phyloP scores from a whole-genome alignment of 2,797 vertebrate species.

The Mus minutoides region DNA sequence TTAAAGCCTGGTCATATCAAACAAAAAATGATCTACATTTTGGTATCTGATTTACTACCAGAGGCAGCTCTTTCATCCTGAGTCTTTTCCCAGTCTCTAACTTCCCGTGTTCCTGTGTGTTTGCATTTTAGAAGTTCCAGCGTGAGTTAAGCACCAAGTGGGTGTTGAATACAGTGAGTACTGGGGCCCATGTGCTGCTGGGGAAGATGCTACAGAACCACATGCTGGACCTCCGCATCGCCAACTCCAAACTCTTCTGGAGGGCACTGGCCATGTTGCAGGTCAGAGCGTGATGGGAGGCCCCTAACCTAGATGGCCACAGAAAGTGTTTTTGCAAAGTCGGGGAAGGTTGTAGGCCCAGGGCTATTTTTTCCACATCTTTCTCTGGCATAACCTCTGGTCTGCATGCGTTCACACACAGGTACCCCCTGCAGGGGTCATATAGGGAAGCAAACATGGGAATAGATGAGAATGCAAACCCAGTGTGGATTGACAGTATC shows the following conservation, averaged over 20 bases:
- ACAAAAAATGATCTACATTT: neutral
- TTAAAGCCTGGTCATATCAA: neutral
- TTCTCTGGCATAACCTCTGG: neutral
- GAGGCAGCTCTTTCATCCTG: neutral
- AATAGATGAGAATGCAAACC: neutral
- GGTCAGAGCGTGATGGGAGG: conserved; percentile 75
- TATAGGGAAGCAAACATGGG: neutral
- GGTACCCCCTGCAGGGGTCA: neutral
- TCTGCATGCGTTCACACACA: neutral
- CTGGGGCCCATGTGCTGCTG: conserved; percentile 89
- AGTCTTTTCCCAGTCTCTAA: neutral
- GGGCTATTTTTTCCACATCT: neutral
- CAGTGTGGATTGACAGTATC: neutral
- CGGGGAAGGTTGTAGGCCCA: neutral
- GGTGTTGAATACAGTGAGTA: conserved; percentile 90
- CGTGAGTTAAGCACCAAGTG: conserved; percentile 91
- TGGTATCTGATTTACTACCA: neutral
- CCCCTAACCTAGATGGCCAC: neutral
- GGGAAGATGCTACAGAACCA: conserved; percentile 90
- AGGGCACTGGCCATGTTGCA: conserved; percentile 88
- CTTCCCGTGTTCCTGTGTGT: rapidly evolving
- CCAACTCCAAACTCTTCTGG: conserved; percentile 91
- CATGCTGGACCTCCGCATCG: conserved; percentile 90
- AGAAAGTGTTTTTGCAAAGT: neutral
- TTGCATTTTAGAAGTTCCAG: conserved; percentile 83